These are phyloP conservation scores for Gallinago paraguaiae DNA, from an alignment of 2,113 vertebrate species.

Conservation along the genomic window DNA sequence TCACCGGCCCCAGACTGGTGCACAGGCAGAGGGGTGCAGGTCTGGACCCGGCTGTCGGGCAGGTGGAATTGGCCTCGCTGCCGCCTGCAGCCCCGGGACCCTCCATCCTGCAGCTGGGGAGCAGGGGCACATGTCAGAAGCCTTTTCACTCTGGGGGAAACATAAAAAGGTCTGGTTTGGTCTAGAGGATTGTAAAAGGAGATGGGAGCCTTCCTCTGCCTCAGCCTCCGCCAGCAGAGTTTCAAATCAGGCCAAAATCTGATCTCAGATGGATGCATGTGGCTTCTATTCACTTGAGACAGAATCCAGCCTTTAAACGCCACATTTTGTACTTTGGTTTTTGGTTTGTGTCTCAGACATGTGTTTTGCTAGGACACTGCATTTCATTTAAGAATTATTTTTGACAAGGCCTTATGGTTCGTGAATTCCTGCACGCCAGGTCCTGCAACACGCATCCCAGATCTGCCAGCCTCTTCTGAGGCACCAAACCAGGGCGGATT, in stretches of 20 bases:
- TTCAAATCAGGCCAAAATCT: background rate
- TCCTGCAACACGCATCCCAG: background rate
- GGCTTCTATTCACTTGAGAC: slow-evolving; percentile 42
- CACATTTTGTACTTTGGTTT: slow-evolving; percentile 21
- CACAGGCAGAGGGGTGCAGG: background rate
- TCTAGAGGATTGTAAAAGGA: background rate
- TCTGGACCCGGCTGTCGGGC: background rate
- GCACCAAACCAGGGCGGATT: background rate
- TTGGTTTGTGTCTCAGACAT: slow-evolving; percentile 32
- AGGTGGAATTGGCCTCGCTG: background rate
- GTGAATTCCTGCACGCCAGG: slow-evolving; percentile 18
- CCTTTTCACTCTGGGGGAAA: background rate
- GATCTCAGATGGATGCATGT: slow-evolving; percentile 33
- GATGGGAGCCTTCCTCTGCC: background rate
- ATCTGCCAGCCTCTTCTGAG: background rate
- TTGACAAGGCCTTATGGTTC: slow-evolving; percentile 30
- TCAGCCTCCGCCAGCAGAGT: background rate
- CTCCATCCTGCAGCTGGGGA: background rate
- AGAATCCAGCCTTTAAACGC: slow-evolving; percentile 19
- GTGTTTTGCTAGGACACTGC: slow-evolving; percentile 38
- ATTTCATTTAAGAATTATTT: slow-evolving; percentile 48
- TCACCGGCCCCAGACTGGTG: background rate
- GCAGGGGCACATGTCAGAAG: background rate
- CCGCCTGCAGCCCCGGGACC: background rate
- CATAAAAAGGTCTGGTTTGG: background rate